A percentile compares a stretch with the other conserved stretches of the same genome.
These are phyloP conservation scores for Heliconius melpomene DNA, from an alignment of 1,140 invertebrate genomes.

Conservation along the genomic window DNA sequence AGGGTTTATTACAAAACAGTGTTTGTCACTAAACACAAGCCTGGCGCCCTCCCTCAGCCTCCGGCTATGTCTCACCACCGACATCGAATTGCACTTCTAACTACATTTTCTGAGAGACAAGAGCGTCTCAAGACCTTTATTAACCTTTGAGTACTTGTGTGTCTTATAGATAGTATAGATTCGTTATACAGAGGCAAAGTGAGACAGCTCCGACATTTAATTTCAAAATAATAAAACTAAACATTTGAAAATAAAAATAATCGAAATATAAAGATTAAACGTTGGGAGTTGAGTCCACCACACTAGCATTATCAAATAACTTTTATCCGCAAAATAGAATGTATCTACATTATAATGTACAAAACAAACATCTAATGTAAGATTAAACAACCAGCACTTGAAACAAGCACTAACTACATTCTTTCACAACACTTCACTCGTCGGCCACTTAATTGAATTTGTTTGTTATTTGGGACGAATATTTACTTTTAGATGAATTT, in stretches of 20 bases:
- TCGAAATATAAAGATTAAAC: too few relatives aligned
- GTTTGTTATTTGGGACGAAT: neutral
- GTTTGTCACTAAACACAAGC: neutral
- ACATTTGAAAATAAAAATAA: too few relatives aligned
- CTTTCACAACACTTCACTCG: neutral
- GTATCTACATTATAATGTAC: too few relatives aligned
- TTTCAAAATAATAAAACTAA: too few relatives aligned
- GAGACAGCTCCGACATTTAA: too few relatives aligned
- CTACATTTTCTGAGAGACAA: neutral
- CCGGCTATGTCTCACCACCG: neutral
- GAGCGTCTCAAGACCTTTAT: neutral
- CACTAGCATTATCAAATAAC: too few relatives aligned
- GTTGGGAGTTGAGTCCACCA: too few relatives aligned
- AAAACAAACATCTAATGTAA: neutral
- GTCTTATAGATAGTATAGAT: neutral
- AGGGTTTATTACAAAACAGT: neutral
- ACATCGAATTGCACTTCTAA: neutral
- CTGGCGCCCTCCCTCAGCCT: neutral
- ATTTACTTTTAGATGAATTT: slow-evolving; percentile 4
- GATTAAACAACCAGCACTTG: neutral
- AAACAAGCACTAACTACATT: neutral
- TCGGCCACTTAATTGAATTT: neutral
- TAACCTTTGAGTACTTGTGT: neutral
- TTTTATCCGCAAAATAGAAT: too few relatives aligned
- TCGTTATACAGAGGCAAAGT: neutral